Base-by-base conservation (phyloP, 2,888 invertebrate species). In the Orthosia incerta region DNA sequence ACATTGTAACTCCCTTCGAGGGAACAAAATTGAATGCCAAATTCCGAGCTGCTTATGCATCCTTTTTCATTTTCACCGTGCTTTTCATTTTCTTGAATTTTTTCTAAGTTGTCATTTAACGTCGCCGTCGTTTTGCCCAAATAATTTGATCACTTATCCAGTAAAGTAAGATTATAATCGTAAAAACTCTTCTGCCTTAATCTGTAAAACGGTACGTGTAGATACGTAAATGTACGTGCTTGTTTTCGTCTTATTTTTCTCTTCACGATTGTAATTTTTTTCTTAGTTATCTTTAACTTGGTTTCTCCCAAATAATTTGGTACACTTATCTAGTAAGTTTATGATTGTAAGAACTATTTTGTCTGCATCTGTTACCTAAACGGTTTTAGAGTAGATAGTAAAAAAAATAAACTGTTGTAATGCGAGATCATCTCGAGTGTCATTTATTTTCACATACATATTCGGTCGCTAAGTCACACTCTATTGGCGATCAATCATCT, bases 401-500 rank as follows among this genome's bases (percentile, higher is more conserved):
- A 48, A 13, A 15, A 20, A 20, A 0, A 56, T 7, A 39, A 39
- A 60, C 13, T 2, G 26, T 3, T 20, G 16, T 18, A 74, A 60
- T 50, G 51, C 45, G 51, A 77, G 51, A 77, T 64, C 45, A 71
- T 67, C 55, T 53, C 26, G 1, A 45, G 64, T 26, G 59, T 31
- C 31, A 78, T 51, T 31, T 51, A 71, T 59, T 80, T 80, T 83
- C 80, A 74, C 84, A 80, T 50, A 45, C 59, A 12, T 73, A 69
- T 80, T 60, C 20, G 13, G 31, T 70, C 76, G 46, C 67, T 11
- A 48, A 69, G 84, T 70, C 81, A 81, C 84, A 84, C 39, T 74
- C 80, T 65, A 80, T 75, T 68, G 80, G 64, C 15, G 61, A 62
- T 48, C 64, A 75, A 84, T 75, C 70, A 80, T 81, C 13, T 71